Evolutionary conservation across 2,888 invertebrate species (phyloP), one percentile per base, ranked within the genome.

Genomic region (Trisateles emortualis): DNA sequence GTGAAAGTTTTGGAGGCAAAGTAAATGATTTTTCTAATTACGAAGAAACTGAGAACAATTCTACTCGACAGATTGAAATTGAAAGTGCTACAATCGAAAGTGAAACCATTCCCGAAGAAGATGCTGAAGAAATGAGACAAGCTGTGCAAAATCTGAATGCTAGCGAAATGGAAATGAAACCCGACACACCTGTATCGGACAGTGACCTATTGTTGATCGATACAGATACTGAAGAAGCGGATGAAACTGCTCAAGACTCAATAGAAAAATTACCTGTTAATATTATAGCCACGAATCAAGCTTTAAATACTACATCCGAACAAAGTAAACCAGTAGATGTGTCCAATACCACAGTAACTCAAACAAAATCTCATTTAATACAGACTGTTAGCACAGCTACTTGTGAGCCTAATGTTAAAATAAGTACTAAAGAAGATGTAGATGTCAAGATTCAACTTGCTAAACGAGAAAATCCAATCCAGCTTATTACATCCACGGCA

Each of bases 131-230:
- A 88, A 96, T 96, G 93, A 94, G 96, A 70, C 96, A 96, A 84
- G 97, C 97, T 0, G 96, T 97, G 1, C 96, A 96, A 84, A 97
- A 96, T 80, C 87, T 97, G 16, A 95, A 95, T 73, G 95, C 95
- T 9, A 94, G 94, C 78, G 95, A 95, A 80, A 90, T 95, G 84
- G 95, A 96, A 75, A 93, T 95, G 47, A 97, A 97, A 84, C 97
- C 96, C 0, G 97, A 97, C 52, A 97, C 97, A 0, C 97, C 97
- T 3, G 96, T 96, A 71, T 97, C 97, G 38, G 97, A 97, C 76
- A 95, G 95, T 76, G 97, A 97, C 74, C 88, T 97, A 16, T 95
- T 97, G 83, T 95, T 97, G 83, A 97, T 97, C 53, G 97, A 97
- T 80, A 97, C 97, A 0, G 97, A 97, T 73, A 96, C 96, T 6